Base-by-base conservation (phyloP, 2,888 invertebrate species). In the Rotaria magnacalcarata region DNA sequence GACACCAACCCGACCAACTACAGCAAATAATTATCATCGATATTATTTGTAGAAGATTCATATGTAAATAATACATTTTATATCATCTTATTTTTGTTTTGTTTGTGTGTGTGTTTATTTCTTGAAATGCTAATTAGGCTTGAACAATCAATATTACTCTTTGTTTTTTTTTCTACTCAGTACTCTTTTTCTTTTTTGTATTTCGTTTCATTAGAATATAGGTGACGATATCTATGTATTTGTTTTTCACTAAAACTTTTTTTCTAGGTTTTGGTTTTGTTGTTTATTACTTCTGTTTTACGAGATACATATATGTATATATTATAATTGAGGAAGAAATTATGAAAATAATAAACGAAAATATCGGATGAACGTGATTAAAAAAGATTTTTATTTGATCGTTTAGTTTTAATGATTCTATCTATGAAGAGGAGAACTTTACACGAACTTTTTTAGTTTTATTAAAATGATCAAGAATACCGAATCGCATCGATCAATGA, bases 11-110 rank as follows among this genome's bases (percentile, higher is more conserved):
- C 27, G 60, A 60, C n/a, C 60, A 60, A 60, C 60, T 14, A 60
- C 60, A 60, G 27, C n/a, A n/a, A 60, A 60, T 60, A n/a, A 60
- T n/a, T 54, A 60, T 60, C 60, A 60, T 60, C 60, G 60, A n/a
- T 60, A 27, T 60, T 60, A 60, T 60, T 14, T 60, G 14, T 60
- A 60, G 34, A 14, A 11, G 14, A 19, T 56, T 56, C 6, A 24
- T 24, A 56, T 60, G 60, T 60, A 60, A 60, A 60, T 60, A 60
- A 27, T 27, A n/a, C 60, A 60, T 60, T 60, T 60, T 60, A 60
- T 60, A 60, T 60, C 7, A n/a, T 60, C n/a, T 60, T 52, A 52
- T 34, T 34, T 34, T 34, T 34, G 34, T 11, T 52, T 24, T 60
- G n/a, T n/a, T 7, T n/a, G n/a, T 60, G 24, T 60, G 60, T 60